These are phyloP conservation scores for Tachysurus vachellii DNA, from an alignment of 2,113 vertebrate species.

Conservation along the genomic window DNA sequence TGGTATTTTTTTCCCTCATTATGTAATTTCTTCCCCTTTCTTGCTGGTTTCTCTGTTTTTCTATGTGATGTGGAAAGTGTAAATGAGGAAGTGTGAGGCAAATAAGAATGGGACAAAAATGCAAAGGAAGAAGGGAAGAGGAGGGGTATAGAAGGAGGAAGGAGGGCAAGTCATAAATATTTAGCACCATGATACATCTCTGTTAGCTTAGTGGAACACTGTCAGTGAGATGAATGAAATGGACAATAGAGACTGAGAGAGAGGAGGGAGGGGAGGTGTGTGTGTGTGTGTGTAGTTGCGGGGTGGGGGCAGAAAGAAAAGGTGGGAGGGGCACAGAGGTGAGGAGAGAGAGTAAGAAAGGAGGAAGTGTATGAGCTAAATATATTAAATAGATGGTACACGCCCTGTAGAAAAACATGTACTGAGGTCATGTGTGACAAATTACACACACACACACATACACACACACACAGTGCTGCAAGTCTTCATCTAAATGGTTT, in stretches of 20 bases:
- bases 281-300: not conserved
- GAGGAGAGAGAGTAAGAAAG: not conserved
- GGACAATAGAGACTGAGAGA: slow-evolving; percentile 15
- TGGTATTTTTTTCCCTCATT: slow-evolving; percentile 47
- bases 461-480: not conserved
- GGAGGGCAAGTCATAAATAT: slow-evolving; percentile 65
- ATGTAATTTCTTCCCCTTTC: slow-evolving; percentile 48
- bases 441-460: slow-evolving; percentile 9
- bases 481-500: not conserved
- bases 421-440: slow-evolving; percentile 46
- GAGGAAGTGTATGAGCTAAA: not conserved
- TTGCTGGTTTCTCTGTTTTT: slow-evolving; percentile 32
- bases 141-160: slow-evolving; percentile 44
- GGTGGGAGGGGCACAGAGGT: not conserved
- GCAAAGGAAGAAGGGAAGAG: slow-evolving; percentile 34
- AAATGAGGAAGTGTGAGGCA: slow-evolving; percentile 57
- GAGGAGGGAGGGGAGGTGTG: not conserved
- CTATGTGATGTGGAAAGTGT: slow-evolving; percentile 34
- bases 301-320: not conserved
- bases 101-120: slow-evolving; percentile 17
- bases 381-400: not conserved
- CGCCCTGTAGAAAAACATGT: slow-evolving; percentile 24
- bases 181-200: slow-evolving; percentile 63
- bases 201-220: slow-evolving; percentile 62
- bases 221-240: slow-evolving; percentile 21